Evolutionary conservation across 2,113 vertebrate species (phyloP).

Genomic region (Calidris pygmaea): DNA sequence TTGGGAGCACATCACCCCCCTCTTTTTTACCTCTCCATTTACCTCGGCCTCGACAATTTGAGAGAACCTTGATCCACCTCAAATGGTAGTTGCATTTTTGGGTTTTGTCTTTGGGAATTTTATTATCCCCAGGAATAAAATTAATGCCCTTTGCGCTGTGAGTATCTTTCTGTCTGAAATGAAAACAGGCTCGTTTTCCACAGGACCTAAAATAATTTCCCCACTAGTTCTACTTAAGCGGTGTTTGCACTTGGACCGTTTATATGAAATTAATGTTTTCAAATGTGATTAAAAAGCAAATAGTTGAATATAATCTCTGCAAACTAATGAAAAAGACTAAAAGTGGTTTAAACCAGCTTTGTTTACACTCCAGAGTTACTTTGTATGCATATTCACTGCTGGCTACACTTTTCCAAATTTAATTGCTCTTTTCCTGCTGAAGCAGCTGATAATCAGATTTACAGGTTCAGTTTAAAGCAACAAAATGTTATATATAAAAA

Average conservation of each 20-base stretch:
- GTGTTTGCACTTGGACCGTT: constrained; percentile 58
- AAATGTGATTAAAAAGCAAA: constrained; percentile 51
- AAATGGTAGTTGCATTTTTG: background rate
- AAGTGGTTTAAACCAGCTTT: constrained; percentile 41
- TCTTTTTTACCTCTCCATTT: background rate
- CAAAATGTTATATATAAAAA: background rate
- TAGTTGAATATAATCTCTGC: constrained; percentile 38
- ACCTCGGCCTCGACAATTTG: background rate
- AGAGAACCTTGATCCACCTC: background rate
- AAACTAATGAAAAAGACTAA: constrained; percentile 21
- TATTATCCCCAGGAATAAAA: background rate
- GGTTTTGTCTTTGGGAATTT: background rate
- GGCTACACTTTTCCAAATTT: constrained; percentile 32
- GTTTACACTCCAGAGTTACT: constrained; percentile 34
- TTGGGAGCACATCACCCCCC: background rate
- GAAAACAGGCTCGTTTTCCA: background rate
- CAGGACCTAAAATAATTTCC: background rate
- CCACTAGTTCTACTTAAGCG: constrained; percentile 34
- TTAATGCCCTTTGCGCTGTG: background rate
- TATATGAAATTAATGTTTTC: constrained; percentile 36
- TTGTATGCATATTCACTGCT: constrained; percentile 30
- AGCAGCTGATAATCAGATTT: background rate
- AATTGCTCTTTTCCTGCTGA: constrained; percentile 21
- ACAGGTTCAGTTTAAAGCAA: background rate
- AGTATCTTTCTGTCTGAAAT: background rate